These are phyloP conservation scores for Slavum lentiscoides DNA, from an alignment of 2,888 invertebrate genomes.

Conservation along the genomic window DNA sequence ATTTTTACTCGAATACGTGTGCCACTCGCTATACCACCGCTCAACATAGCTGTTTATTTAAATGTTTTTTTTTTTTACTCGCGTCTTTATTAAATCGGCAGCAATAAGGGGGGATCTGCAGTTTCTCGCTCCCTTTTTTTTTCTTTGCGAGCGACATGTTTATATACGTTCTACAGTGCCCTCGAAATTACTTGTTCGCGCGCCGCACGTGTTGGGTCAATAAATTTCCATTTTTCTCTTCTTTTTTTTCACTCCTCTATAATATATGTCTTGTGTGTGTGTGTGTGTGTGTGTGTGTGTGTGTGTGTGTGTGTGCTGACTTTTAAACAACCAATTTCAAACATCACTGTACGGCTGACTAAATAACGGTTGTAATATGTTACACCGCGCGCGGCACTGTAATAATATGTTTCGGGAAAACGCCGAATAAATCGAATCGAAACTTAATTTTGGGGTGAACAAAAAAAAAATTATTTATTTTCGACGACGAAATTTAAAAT, in stretches of 20 bases:
- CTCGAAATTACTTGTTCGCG: conserved; percentile 16
- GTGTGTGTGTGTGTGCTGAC: background rate
- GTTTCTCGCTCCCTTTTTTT: background rate
- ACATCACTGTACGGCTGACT: background rate
- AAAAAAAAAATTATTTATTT: too few relatives aligned
- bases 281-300: background rate
- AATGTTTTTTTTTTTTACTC: too few relatives aligned
- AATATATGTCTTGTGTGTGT: background rate
- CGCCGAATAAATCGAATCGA: too few relatives aligned
- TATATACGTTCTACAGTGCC: background rate
- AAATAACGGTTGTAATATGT: background rate
- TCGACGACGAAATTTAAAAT: too few relatives aligned
- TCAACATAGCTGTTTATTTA: too few relatives aligned
- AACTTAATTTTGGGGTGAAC: too few relatives aligned
- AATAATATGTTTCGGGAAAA: too few relatives aligned
- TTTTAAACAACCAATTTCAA: conserved; percentile 16
- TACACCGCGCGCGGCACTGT: background rate
- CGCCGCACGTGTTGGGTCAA: conserved; percentile 8
- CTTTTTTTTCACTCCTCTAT: background rate
- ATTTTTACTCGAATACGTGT: too few relatives aligned
- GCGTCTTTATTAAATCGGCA: background rate
- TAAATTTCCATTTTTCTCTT: conserved; percentile 29
- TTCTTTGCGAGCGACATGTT: background rate
- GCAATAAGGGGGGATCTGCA: too few relatives aligned
- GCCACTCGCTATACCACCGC: too few relatives aligned